Percentiles rank a stretch among this genome's conserved stretches.
Conservation (phyloP, 37 sponge, comb jelly and placozoan species). For the Cliona cf. orientalis region DNA sequence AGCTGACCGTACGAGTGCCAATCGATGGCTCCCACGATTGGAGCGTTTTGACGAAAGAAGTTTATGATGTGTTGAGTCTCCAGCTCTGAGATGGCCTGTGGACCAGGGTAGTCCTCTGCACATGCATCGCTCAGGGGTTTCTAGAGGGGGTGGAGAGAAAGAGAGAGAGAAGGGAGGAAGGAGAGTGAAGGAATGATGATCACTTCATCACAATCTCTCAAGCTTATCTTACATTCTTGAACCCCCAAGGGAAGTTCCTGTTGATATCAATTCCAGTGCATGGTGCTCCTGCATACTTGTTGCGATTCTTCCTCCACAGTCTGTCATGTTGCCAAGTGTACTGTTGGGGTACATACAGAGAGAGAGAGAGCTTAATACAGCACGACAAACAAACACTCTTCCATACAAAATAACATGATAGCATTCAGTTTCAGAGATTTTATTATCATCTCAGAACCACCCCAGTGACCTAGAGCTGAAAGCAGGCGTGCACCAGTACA, state of each 20-base stretch:
- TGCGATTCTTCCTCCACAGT: constrained; percentile 84
- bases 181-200: background rate
- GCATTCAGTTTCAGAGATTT: no score
- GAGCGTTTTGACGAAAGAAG: constrained; percentile 50
- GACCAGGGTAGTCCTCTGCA: constrained; percentile 52
- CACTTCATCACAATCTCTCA: background rate
- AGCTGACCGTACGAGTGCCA: constrained; percentile 79
- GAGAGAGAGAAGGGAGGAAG: no score
- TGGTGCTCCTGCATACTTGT: background rate
- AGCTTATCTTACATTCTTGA: background rate
- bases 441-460: no score
- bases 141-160: background rate
- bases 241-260: constrained; percentile 67
- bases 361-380: no score
- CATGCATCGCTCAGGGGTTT: constrained; percentile 21
- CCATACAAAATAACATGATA: no score
- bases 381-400: no score
- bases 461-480: no score
- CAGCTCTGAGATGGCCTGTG: constrained; percentile 40
- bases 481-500: no score
- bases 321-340: constrained; percentile 72
- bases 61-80: constrained; percentile 57
- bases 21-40: constrained; percentile 73
- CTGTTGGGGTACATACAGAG: constrained; percentile 34
- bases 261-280: constrained; percentile 86